Evolutionary conservation across 53 echinoderm and acorn worm species (phyloP), one percentile per base, ranked within the genome.

Genomic region (Luidia sarsii): DNA sequence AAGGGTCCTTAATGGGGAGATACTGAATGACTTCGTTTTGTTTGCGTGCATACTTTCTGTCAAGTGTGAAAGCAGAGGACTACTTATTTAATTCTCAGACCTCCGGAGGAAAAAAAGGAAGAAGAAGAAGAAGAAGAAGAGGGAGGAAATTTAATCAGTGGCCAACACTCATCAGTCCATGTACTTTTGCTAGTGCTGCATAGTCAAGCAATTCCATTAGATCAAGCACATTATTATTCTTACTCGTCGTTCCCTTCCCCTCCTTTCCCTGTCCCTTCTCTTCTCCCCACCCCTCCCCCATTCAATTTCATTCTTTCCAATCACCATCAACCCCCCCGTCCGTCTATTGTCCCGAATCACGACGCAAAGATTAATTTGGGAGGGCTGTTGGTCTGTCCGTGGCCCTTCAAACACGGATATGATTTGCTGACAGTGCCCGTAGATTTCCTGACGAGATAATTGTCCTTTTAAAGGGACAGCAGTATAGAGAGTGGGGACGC

Each of bases 341-440:
- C 30, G 29, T 39, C 77, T 25, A 77, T 77, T 77, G 77, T 77
- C 77, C 30, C 0, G 48, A 59, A 77, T 77, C 77, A 77, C 77
- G 77, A 77, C 46, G 61, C 77, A 77, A 45, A 61, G 77, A 77
- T 77, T 61, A 77, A 77, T 77, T 77, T 60, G 43, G 77, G 59
- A 20, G 39, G 77, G 55, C 33, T 14, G 21, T 18, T 7, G 27
- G 50, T 77, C 61, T 61, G n/a, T 55, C 60, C 45, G 61, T 60
- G 59, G 61, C 45, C 59, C 60, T 27, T 77, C 59, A 50, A 56
- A 77, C 60, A 60, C 77, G 60, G 77, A 77, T 77, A 59, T 77
- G 61, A 77, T 59, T 43, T 77, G 77, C 77, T 61, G 59, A 61
- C 23, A 59, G 61, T 33, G 60, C 45, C 77, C 29, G 77, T 33